Conservation (phyloP, 1,140 invertebrate genomes). For the Triops longicaudatus region DNA sequence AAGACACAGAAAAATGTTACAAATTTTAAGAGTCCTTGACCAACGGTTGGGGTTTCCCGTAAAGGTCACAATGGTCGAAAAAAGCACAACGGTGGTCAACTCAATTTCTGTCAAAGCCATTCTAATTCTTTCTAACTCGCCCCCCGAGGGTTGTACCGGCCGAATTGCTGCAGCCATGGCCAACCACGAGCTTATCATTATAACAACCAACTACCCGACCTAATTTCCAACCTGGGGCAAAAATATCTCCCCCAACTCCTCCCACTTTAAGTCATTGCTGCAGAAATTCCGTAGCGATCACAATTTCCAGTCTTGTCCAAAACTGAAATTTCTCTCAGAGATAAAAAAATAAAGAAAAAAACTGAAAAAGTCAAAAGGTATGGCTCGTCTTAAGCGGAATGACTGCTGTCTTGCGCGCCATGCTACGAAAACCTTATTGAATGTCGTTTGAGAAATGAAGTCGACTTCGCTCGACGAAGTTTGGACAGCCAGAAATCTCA, state of each 20-base stretch:
- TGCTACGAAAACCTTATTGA: neutral
- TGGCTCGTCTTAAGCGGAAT: neutral
- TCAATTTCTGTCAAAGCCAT: neutral
- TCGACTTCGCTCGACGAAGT: neutral
- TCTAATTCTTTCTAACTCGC: neutral
- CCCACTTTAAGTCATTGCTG: too few species aligned
- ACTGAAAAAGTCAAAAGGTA: neutral
- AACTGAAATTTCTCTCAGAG: neutral
- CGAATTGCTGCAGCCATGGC: neutral
- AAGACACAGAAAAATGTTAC: neutral
- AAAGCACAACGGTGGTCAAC: neutral
- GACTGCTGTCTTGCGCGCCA: neutral
- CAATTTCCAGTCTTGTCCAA: neutral
- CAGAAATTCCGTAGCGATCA: neutral
- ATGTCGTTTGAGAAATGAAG: conserved; percentile 5
- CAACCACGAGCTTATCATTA: neutral
- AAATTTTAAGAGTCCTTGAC: neutral
- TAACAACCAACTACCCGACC: neutral
- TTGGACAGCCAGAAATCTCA: conserved; percentile 8
- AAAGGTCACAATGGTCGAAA: neutral
- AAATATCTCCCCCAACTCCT: neutral
- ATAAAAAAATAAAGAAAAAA: neutral
- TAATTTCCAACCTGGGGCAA: neutral
- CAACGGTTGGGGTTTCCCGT: neutral
- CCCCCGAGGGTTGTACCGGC: neutral